Conservation (phyloP, 2,113 vertebrate species). For the Oreocharis arfaki region DNA sequence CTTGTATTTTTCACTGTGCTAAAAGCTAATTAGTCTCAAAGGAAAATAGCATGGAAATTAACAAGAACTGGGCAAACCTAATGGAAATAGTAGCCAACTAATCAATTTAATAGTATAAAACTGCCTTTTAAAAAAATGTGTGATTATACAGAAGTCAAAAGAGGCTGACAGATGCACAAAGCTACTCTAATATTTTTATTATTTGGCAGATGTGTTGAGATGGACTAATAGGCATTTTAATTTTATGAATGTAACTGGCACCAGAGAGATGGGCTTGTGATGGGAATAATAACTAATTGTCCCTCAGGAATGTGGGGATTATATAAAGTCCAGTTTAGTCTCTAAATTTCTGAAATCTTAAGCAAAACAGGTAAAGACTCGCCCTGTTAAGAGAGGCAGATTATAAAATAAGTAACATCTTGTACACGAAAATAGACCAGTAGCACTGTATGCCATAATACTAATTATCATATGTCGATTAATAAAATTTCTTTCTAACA, state of each 20-base stretch:
- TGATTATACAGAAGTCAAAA: neutral
- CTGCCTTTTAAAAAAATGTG: neutral
- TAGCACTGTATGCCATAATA: neutral
- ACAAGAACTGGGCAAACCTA: neutral
- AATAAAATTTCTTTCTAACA: neutral
- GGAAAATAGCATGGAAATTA: neutral
- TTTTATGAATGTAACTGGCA: conserved; percentile 1
- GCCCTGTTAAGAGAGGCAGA: neutral
- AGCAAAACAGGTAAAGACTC: neutral
- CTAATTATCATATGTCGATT: neutral
- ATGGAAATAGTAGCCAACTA: neutral
- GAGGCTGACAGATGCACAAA: neutral
- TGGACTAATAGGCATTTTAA: neutral
- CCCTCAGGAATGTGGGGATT: neutral
- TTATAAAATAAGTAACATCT: neutral
- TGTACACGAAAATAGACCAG: neutral
- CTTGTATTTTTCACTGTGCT: neutral
- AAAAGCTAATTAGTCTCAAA: neutral
- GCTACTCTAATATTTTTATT: neutral
- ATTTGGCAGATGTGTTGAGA: neutral
- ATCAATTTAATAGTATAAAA: neutral
- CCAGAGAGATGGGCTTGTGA: neutral
- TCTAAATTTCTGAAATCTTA: neutral
- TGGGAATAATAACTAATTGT: neutral
- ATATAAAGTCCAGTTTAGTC: neutral